Conservation (phyloP, 2,113 vertebrate species). For the Phycodurus eques region DNA sequence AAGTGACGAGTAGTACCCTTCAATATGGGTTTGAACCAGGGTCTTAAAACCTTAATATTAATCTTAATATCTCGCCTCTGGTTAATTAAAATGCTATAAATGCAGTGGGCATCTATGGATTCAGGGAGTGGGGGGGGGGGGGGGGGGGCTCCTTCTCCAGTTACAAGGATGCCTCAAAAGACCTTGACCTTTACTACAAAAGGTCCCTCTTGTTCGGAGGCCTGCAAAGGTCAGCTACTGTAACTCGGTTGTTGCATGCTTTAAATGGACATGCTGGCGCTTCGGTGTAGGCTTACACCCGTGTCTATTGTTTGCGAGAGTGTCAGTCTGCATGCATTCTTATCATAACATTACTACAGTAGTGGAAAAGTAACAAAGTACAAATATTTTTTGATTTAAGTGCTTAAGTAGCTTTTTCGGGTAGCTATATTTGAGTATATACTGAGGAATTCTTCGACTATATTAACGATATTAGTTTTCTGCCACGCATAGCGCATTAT, state of each 20-base stretch:
- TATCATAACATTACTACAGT: slow-evolving; percentile 1
- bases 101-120: slow-evolving; percentile 3
- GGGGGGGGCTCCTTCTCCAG: slow-evolving; percentile 13
- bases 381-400: neutral
- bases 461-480: too few species aligned
- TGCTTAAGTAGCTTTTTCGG: too few species aligned
- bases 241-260: slow-evolving; percentile 15
- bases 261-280: slow-evolving; percentile 17
- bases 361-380: neutral
- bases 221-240: slow-evolving; percentile 17
- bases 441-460: too few species aligned
- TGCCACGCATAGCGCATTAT: too few species aligned
- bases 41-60: too few species aligned
- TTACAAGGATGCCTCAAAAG: slow-evolving; percentile 31
- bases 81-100: slow-evolving; percentile 13
- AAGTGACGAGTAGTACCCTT: neutral
- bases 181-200: slow-evolving; percentile 17
- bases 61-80: slow-evolving; percentile 1
- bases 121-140: neutral
- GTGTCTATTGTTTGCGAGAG: neutral
- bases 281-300: neutral
- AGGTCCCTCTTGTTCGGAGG: neutral
- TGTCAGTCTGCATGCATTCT: slow-evolving; percentile 2
- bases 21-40: too few species aligned
- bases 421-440: too few species aligned